phyloP scores from a whole-genome alignment of 2,888 invertebrate species.

The Eurytoma californica region DNA sequence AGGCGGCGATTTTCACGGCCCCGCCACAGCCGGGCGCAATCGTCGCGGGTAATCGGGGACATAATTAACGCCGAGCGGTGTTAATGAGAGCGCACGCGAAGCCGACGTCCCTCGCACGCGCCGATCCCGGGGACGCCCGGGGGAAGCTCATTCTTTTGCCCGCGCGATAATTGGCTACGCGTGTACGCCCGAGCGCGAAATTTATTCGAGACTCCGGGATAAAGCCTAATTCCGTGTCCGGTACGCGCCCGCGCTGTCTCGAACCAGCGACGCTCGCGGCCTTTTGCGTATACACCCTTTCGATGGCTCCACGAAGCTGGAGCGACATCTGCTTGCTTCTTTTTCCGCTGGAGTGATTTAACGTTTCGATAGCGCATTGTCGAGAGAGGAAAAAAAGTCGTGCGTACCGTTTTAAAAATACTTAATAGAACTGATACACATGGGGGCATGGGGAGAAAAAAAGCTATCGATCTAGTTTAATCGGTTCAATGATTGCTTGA shows the following conservation, averaged over 20 bases:
- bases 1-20: not conserved
- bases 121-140: not conserved
- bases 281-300: no score
- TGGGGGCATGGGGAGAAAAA: no score
- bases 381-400: no score
- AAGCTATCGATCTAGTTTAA: conserved; percentile 8
- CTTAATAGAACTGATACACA: no score
- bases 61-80: conserved; percentile 71
- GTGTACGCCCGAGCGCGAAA: conserved; percentile 26
- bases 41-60: conserved; percentile 59
- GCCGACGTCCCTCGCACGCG: conserved; percentile 22
- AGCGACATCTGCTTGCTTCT: no score
- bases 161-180: no score
- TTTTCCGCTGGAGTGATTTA: no score
- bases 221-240: conserved; percentile 61
- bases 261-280: no score
- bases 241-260: conserved; percentile 51
- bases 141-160: not conserved
- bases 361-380: no score
- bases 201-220: conserved; percentile 56
- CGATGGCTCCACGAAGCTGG: no score
- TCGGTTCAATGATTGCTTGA: not conserved
- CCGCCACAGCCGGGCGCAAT: not conserved
- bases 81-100: conserved; percentile 68
- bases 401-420: no score